Percentiles rank a stretch among this genome's conserved stretches.
Conservation (phyloP, 2,888 invertebrate species). For the Atrina japonica region DNA sequence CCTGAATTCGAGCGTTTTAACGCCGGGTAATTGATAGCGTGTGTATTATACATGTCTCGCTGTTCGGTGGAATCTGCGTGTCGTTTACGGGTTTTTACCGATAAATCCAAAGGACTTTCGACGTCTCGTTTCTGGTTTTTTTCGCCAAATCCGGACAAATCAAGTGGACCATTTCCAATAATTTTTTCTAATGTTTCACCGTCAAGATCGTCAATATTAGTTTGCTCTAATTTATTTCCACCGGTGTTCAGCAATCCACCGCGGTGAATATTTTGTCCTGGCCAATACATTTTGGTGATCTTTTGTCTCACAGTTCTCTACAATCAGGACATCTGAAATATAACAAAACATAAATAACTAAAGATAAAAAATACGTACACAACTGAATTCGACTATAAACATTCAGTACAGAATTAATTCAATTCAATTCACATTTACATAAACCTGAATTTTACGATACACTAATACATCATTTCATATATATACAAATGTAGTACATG, state of each 20-base stretch:
- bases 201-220: constrained; percentile 14
- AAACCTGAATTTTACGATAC: too few species aligned
- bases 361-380: too few species aligned
- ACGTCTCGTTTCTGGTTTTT: constrained; percentile 47
- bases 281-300: constrained; percentile 18
- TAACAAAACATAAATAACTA: too few species aligned
- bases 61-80: constrained; percentile 58
- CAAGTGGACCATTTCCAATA: constrained; percentile 47
- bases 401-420: too few species aligned
- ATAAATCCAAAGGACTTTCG: constrained; percentile 67
- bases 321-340: too few species aligned
- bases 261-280: neutral
- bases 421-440: too few species aligned
- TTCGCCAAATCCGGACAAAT: constrained; percentile 49
- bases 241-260: constrained; percentile 3
- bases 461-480: too few species aligned
- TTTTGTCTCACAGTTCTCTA: too few species aligned
- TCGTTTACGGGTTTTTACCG: constrained; percentile 64
- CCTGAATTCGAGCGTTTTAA: neutral
- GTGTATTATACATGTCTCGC: neutral
- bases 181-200: constrained; percentile 27
- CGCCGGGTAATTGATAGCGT: neutral
- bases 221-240: constrained; percentile 17
- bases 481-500: too few species aligned
- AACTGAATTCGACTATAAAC: too few species aligned